These are phyloP conservation scores for Scarus forsteni DNA, from an alignment of 2,797 vertebrate genomes.

Conservation along the genomic window DNA sequence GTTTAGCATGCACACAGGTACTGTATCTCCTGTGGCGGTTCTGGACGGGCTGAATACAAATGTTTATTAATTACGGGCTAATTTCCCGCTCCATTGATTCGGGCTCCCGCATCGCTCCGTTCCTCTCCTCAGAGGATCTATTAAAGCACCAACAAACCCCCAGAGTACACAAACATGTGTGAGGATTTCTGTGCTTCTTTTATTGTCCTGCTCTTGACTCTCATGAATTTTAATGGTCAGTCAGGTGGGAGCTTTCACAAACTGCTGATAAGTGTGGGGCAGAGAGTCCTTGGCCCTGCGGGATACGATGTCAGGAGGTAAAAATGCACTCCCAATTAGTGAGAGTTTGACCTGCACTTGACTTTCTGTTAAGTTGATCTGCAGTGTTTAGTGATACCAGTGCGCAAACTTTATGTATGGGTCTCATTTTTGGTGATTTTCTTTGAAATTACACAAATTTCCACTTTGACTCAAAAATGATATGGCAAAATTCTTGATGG, in stretches of 20 bases:
- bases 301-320: background rate
- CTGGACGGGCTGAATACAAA: constrained; percentile 55
- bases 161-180: background rate
- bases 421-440: too few species aligned
- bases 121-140: constrained; percentile 40
- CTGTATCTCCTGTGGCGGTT: constrained; percentile 16
- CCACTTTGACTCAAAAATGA: too few species aligned
- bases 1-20: constrained; percentile 48
- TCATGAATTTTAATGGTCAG: constrained; percentile 7
- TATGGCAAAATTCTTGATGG: too few species aligned
- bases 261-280: background rate
- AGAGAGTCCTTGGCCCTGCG: background rate
- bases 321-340: background rate
- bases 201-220: background rate
- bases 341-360: background rate
- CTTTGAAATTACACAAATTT: too few species aligned
- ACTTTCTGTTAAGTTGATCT: background rate
- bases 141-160: constrained; percentile 20
- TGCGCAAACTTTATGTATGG: too few species aligned
- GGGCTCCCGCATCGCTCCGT: constrained; percentile 31
- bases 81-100: constrained; percentile 67
- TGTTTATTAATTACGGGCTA: constrained; percentile 69
- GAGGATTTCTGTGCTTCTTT: constrained; percentile 2
- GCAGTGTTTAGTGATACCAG: background rate
- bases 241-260: background rate